A percentile compares a stretch with the other conserved stretches of the same genome.
Evolutionary conservation across 2,888 invertebrate genomes (phyloP).

Genomic region (Cephalotes varians): DNA sequence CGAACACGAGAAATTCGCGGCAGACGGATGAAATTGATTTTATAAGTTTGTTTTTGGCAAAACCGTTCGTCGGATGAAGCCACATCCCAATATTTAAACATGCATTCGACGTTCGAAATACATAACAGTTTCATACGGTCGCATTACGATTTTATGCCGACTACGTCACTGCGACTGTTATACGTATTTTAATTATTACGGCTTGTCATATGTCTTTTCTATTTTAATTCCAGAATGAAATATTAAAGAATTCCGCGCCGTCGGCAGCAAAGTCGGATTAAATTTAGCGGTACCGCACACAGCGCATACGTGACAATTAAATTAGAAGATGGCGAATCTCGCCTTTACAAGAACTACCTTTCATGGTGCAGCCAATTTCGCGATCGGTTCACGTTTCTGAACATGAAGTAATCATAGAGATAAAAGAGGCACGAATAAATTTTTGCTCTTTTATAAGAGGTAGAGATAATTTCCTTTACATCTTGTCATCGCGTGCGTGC

Average conservation of each 20-base stretch:
- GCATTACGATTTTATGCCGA: neutral
- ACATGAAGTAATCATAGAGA: slow-evolving; percentile 46
- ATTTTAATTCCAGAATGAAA: neutral
- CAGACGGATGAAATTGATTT: neutral
- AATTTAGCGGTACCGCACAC: slow-evolving; percentile 16
- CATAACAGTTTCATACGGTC: neutral
- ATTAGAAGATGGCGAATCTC: slow-evolving; percentile 29
- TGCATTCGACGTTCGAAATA: neutral
- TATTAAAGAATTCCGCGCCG: slow-evolving; percentile 4
- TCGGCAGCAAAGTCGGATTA: slow-evolving; percentile 29
- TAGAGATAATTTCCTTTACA: slow-evolving; percentile 44
- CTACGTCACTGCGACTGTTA: neutral
- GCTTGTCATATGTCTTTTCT: neutral
- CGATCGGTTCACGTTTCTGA: slow-evolving; percentile 48
- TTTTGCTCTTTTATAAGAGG: slow-evolving; percentile 46
- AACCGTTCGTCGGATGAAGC: too few species aligned
- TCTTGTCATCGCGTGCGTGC: slow-evolving; percentile 36
- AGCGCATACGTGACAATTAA: slow-evolving; percentile 46
- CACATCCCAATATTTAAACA: neutral
- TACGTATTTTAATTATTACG: neutral
- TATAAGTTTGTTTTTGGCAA: neutral
- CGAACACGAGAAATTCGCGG: neutral
- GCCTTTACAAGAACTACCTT: slow-evolving; percentile 30
- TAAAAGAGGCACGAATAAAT: slow-evolving; percentile 50
- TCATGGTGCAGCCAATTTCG: slow-evolving; percentile 39